Evolutionary conservation across 2,113 vertebrate genomes (phyloP).

Genomic region (Serilophus lunatus): DNA sequence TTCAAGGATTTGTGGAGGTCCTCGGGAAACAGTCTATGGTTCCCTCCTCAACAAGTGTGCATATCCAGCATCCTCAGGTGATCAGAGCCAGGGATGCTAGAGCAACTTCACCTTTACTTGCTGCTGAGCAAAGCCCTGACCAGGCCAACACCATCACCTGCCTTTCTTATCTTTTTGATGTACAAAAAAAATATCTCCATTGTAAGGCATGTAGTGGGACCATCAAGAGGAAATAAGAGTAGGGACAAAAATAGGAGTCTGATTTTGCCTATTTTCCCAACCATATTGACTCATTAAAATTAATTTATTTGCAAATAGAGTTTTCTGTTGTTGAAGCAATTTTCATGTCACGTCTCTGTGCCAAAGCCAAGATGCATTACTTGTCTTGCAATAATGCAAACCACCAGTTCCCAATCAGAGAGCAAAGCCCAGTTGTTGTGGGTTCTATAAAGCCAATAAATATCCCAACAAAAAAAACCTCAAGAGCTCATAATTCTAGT

Average conservation of each 20-base stretch:
- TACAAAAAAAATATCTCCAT: not conserved
- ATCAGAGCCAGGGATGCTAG: not conserved
- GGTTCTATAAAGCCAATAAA: not conserved
- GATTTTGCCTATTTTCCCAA: not conserved
- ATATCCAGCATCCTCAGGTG: not conserved
- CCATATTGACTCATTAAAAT: not conserved
- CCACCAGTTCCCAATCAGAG: not conserved
- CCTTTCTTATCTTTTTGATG: not conserved
- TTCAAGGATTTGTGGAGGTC: not conserved
- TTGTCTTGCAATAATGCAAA: not conserved
- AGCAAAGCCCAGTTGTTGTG: not conserved
- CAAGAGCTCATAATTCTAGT: not conserved
- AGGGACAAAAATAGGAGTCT: not conserved
- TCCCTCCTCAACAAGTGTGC: not conserved
- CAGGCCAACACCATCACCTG: not conserved
- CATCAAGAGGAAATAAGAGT: not conserved
- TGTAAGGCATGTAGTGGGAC: fast-evolving
- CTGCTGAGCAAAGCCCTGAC: not conserved
- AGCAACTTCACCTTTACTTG: not conserved
- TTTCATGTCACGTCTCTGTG: not conserved
- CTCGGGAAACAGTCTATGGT: not conserved
- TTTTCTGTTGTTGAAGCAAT: not conserved
- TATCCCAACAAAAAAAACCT: not conserved
- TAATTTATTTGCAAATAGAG: not conserved
- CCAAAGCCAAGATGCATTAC: not conserved